Evolutionary conservation across 2,113 vertebrate genomes (phyloP).

Genomic region (Thunnus thynnus): DNA sequence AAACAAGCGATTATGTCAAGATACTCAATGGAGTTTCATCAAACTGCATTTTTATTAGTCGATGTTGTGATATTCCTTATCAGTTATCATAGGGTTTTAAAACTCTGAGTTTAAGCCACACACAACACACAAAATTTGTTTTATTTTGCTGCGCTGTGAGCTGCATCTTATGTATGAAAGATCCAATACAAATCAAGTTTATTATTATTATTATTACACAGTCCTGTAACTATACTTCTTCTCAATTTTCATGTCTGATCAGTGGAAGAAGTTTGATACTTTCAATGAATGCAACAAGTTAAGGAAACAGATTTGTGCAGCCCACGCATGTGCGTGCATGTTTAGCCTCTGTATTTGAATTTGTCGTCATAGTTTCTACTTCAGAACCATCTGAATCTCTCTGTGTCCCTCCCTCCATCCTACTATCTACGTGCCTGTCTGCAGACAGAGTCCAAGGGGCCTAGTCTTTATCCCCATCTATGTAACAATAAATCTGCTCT

Average conservation of each 20-base stretch:
- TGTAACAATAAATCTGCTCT: constrained; percentile 72
- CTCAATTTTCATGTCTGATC: background rate
- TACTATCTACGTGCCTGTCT: constrained; percentile 43
- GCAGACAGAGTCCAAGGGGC: constrained; percentile 50
- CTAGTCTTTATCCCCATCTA: constrained; percentile 59
- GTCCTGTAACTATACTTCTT: background rate
- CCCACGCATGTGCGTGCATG: background rate
- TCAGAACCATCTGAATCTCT: constrained; percentile 19
- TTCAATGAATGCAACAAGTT: too few species aligned
- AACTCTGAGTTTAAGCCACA: too few species aligned
- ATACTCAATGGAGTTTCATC: background rate
- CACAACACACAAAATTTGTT: too few species aligned
- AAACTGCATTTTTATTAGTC: too few species aligned
- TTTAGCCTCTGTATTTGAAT: constrained; percentile 3
- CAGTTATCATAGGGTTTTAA: too few species aligned
- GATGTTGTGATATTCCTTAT: too few species aligned
- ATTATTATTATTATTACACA: background rate
- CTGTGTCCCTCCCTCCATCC: background rate
- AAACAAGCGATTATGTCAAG: background rate
- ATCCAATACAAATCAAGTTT: background rate
- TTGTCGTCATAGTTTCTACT: background rate
- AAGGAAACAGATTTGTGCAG: too few species aligned
- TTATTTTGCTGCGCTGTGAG: background rate
- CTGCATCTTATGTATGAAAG: background rate
- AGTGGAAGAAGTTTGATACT: background rate